Conservation (phyloP, 2,888 invertebrate species). For the Acanthosepion lycidas region DNA sequence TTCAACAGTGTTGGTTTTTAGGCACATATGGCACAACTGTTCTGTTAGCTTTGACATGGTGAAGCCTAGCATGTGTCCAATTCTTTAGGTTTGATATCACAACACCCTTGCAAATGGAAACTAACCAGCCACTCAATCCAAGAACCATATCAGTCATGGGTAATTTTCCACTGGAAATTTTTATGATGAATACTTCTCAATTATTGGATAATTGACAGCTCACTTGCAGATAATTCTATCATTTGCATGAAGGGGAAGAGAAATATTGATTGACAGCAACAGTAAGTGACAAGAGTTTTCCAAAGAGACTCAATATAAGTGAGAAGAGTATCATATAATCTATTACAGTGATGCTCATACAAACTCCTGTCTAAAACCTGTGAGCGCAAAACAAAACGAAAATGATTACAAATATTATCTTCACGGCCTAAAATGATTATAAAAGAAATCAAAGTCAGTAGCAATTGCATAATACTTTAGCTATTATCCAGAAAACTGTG, state of each 20-base stretch:
- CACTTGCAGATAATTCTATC: slow-evolving; percentile 11
- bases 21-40: neutral
- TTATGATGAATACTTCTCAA: neutral
- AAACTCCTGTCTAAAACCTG: too few species aligned
- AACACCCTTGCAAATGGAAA: neutral
- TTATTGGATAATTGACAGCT: slow-evolving; percentile 33
- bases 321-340: neutral
- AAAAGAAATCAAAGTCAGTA: too few species aligned
- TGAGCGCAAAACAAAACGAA: too few species aligned
- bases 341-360: too few species aligned
- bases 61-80: neutral
- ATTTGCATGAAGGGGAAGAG: neutral
- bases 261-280: slow-evolving; percentile 15
- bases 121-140: neutral
- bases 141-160: neutral
- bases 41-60: neutral
- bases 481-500: too few species aligned
- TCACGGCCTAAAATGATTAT: too few species aligned
- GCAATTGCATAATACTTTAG: too few species aligned
- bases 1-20: neutral
- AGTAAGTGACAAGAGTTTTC: neutral
- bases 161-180: neutral
- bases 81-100: neutral
- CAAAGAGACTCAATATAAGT: neutral
- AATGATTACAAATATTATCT: too few species aligned